These are phyloP conservation scores for Gymnoscopelus braueri DNA, from an alignment of 2,797 vertebrate species.

Conservation along the genomic window DNA sequence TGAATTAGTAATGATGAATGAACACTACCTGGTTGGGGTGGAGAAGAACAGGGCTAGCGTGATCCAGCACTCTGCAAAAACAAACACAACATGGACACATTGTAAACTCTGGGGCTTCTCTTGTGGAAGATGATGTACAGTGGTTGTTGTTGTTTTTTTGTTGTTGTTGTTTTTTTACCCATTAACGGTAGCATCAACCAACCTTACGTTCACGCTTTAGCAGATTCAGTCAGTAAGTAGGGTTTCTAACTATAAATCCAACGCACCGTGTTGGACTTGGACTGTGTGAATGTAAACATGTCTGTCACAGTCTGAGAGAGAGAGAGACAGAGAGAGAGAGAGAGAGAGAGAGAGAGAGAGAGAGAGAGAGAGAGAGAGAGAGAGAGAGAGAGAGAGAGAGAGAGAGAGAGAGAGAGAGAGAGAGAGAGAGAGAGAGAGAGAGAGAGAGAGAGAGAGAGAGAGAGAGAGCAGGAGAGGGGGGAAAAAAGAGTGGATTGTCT, in stretches of 20 bases:
- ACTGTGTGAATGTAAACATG: conserved; percentile 51
- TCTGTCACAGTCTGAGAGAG: conserved; percentile 34
- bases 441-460: conserved; percentile 7
- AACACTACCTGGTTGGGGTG: conserved; percentile 6
- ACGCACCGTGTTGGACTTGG: conserved; percentile 47
- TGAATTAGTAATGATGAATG: conserved; percentile 19
- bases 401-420: conserved; percentile 27
- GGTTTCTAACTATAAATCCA: conserved; percentile 45
- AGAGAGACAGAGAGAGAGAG: conserved; percentile 27
- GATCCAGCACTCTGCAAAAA: conserved; percentile 48
- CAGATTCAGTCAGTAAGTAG: conserved; percentile 26
- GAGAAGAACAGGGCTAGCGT: conserved; percentile 32
- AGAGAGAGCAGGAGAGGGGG: conserved; percentile 24
- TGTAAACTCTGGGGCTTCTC: conserved; percentile 41
- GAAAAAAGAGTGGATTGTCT: conserved; percentile 11
- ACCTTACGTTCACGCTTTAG: conserved; percentile 33
- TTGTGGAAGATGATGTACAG: conserved; percentile 68
- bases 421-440: conserved; percentile 13
- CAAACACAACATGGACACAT: conserved; percentile 43
- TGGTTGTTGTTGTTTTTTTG: conserved; percentile 23
- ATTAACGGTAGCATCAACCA: conserved; percentile 67
- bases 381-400: conserved; percentile 20
- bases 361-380: conserved; percentile 13
- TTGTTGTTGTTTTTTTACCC: conserved; percentile 37
- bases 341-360: conserved; percentile 12